Conservation (phyloP, 2,797 vertebrate species). For the Buceros bicornis region DNA sequence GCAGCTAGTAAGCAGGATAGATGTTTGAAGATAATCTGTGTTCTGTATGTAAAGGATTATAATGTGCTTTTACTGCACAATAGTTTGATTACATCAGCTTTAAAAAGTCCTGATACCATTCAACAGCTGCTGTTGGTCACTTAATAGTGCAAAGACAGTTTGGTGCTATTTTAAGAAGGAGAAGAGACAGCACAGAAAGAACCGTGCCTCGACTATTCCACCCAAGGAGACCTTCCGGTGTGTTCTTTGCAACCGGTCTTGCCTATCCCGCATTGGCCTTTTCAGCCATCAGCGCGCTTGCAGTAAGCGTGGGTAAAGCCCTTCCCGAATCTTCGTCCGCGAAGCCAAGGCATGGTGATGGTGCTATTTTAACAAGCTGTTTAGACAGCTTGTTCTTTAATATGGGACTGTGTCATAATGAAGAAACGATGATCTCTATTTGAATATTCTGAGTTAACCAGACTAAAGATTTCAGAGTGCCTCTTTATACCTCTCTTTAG, state of each 20-base stretch:
- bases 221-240: too few relatives aligned
- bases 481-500: neutral
- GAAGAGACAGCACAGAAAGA: too few relatives aligned
- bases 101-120: neutral
- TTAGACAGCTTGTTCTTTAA: neutral
- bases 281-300: too few relatives aligned
- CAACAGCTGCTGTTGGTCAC: neutral
- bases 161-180: constrained; percentile 38
- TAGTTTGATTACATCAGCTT: neutral
- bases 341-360: too few relatives aligned
- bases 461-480: neutral
- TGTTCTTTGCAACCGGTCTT: too few relatives aligned
- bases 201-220: too few relatives aligned
- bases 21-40: neutral
- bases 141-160: neutral
- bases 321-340: too few relatives aligned
- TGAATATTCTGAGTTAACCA: neutral
- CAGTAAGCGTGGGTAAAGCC: too few relatives aligned
- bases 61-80: neutral
- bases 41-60: neutral
- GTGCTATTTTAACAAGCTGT: neutral
- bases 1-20: neutral
- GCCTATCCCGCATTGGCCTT: too few relatives aligned
- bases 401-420: neutral
- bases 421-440: neutral